Base-by-base conservation (phyloP, 2,888 invertebrate species). In the Eristalinus aeneus region DNA sequence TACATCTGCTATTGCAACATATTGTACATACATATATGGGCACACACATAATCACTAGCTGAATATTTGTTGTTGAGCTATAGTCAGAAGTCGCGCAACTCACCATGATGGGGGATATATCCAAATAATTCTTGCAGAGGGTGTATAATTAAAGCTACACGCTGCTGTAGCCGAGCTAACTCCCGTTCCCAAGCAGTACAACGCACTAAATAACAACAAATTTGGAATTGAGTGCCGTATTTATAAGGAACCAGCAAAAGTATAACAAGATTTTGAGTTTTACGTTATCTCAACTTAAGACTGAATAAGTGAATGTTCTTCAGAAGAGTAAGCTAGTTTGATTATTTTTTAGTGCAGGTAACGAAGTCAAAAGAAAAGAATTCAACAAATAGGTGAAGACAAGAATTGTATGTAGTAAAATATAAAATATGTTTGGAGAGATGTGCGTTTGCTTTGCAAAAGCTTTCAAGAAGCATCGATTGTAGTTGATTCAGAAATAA, bases 131-230 rank as follows among this genome's bases (percentile, higher is more conserved):
- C 32, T 73, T 63, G 16, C 23, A 10, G 60, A 16, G n/a, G 46
- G 46, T 46, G 46, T 16, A 46, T 46, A 46, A 46, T 16, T 46
- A 16, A 46, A 46, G 16, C 46, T 16, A 46, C 39, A 39, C 5
- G 32, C 56, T 46, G 23, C 16, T 39, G 2, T 12, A 73, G 78
- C 64, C 11, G 54, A 61, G 71, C 60, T 71, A 79, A 61, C 80
- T 73, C 64, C 81, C 81, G 86, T 65, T 71, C 68, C 54, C 73
- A 61, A 82, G 69, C 86, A 34, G 68, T 54, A 69, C 77, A 65
- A 77, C 86, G 73, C 63, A 77, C 77, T 73, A 82, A 82, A 86
- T 86, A 86, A 86, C 81, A 86, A 81, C 82, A 73, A 78, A 85
- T 77, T 73, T 73, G 39, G 61, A 72, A 81, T 69, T 46, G 82